Conservation (phyloP, 2,113 vertebrate genomes). For the Lophius piscatorius region DNA sequence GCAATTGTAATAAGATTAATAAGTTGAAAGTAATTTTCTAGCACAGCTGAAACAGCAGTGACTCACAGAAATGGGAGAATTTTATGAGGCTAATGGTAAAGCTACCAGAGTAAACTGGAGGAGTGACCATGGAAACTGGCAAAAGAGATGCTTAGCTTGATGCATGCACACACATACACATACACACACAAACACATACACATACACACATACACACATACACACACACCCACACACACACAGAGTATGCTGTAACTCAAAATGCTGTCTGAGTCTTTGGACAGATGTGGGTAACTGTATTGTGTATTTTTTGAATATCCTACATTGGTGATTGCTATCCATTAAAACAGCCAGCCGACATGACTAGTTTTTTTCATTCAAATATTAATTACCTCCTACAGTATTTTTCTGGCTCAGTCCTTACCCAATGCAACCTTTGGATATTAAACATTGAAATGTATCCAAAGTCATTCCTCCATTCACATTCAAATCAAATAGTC, state of each 20-base stretch:
- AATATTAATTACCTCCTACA: neutral
- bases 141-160: constrained; percentile 49
- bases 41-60: constrained; percentile 28
- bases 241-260: constrained; percentile 55
- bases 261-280: constrained; percentile 37
- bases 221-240: constrained; percentile 22
- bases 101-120: constrained; percentile 46
- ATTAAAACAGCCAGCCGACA: constrained; percentile 15
- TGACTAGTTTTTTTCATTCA: neutral
- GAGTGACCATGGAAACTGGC: constrained; percentile 36
- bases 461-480: constrained; percentile 21
- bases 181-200: too few species aligned
- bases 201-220: neutral
- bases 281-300: constrained; percentile 15
- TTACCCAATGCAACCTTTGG: neutral
- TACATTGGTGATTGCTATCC: constrained; percentile 1
- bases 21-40: constrained; percentile 35
- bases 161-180: too few species aligned
- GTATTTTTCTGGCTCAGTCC: constrained; percentile 3
- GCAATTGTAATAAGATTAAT: too few species aligned
- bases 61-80: constrained; percentile 28
- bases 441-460: constrained; percentile 9
- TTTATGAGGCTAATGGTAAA: constrained; percentile 37
- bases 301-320: constrained; percentile 17
- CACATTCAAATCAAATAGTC: constrained; percentile 12